Conservation (phyloP, 2,797 vertebrate genomes). For the Bufotes viridis region DNA sequence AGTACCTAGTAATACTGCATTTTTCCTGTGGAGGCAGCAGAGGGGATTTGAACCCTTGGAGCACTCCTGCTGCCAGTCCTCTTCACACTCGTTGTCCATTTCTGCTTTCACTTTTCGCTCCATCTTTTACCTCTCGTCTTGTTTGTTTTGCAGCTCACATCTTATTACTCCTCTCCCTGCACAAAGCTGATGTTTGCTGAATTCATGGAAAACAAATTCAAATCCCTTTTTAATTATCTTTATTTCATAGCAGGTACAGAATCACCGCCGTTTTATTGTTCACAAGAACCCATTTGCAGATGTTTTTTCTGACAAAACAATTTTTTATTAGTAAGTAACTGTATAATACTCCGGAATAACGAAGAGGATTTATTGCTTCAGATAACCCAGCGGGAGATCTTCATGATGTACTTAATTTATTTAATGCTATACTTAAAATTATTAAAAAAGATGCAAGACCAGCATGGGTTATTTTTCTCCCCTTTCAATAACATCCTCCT, state of each 20-base stretch:
- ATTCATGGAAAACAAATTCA: constrained; percentile 59
- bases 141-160: constrained; percentile 45
- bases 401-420: constrained; percentile 27
- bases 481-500: too few species aligned
- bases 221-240: constrained; percentile 63
- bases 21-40: too few species aligned
- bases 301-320: constrained; percentile 43
- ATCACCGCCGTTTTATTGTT: constrained; percentile 46
- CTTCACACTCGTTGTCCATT: background rate
- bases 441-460: background rate
- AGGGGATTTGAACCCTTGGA: too few species aligned
- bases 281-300: constrained; percentile 29
- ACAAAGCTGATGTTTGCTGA: constrained; percentile 42
- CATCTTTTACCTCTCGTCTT: background rate
- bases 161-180: constrained; percentile 34
- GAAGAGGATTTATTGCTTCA: constrained; percentile 15
- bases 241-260: constrained; percentile 49
- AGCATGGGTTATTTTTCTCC: background rate
- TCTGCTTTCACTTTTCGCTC: background rate
- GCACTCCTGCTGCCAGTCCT: background rate
- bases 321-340: constrained; percentile 54
- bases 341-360: constrained; percentile 22
- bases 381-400: constrained; percentile 20
- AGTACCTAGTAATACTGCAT: too few species aligned
- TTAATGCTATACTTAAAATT: constrained; percentile 25